These are phyloP conservation scores for Rhimphoctona megacephalus DNA, from an alignment of 2,888 invertebrate genomes.

Conservation along the genomic window DNA sequence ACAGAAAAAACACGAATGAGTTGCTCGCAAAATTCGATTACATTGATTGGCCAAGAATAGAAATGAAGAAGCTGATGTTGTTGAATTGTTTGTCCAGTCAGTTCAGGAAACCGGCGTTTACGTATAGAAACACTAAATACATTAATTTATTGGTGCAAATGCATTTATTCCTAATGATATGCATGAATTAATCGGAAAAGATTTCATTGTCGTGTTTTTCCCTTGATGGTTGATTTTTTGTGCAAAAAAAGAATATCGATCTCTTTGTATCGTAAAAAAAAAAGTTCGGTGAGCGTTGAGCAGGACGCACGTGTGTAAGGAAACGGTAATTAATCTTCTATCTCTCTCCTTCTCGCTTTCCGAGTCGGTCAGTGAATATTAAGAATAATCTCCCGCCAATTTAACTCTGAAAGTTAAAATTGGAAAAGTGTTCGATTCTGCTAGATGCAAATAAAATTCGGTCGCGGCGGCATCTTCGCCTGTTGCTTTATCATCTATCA, in stretches of 20 bases:
- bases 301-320: no score
- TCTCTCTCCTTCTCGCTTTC: no score
- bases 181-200: background rate
- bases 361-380: no score
- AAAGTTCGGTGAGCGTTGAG: no score
- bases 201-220: background rate
- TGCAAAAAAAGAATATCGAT: background rate
- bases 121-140: background rate
- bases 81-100: background rate
- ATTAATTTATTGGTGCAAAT: background rate
- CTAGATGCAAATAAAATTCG: no score
- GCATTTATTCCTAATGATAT: background rate
- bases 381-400: no score
- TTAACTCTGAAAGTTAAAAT: no score
- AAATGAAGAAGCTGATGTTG: background rate
- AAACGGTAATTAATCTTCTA: no score
- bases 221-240: slow-evolving; percentile 10
- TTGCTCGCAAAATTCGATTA: background rate
- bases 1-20: background rate
- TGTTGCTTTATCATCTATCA: no score
- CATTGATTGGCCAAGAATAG: background rate
- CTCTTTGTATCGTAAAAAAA: background rate
- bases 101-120: background rate
- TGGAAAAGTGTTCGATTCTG: no score
- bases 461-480: no score